Base-by-base conservation (phyloP, 2,888 invertebrate species). In the Sisyra terminalis region DNA sequence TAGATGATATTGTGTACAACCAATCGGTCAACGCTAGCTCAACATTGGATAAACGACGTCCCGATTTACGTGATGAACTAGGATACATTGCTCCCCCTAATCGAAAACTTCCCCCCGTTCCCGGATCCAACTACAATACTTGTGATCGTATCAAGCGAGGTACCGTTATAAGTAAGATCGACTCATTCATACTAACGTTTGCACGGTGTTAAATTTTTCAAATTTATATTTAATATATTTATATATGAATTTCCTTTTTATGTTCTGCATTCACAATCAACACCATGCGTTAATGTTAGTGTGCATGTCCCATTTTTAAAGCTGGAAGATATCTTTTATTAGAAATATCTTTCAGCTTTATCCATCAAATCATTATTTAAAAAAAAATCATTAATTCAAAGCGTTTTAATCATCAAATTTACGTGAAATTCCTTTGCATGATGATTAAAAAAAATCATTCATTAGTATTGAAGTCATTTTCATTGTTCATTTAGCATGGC, bases 1-100 rank as follows among this genome's bases (percentile, higher is more conserved):
- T 66, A 88, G 89, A 89, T 66, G 89, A 88, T 63, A 87, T 87
- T 44, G 86, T 88, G 46, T 89, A 89, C 71, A 87, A 87, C 65
- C 86, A 87, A 56, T 83, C 86, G 10, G 77, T 78, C 60, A 76
- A 75, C 16, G 67, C 67, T 34, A 60, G 64, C 16, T 65, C 65
- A 44, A 87, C 88, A 0, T 62, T 88, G 57, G 87, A 87, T 67
- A 87, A 88, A 59, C 70, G 79, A 48, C 78, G 86, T 48, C 85
- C 86, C 1, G 80, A 80, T 52, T 70, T 89, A 24, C 75, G 88
- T 24, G 89, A 89, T 58, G 89, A 90, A 59, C 71, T 90, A 29
- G 90, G 89, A 43, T 90, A 90, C 66, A 90, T 90, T 61, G 88
- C 90, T 0, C 89, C 90, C 15, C 90, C 89, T 43, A 90, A 90